These are phyloP conservation scores for Callipepla squamata DNA, from an alignment of 2,113 vertebrate genomes.

Conservation along the genomic window DNA sequence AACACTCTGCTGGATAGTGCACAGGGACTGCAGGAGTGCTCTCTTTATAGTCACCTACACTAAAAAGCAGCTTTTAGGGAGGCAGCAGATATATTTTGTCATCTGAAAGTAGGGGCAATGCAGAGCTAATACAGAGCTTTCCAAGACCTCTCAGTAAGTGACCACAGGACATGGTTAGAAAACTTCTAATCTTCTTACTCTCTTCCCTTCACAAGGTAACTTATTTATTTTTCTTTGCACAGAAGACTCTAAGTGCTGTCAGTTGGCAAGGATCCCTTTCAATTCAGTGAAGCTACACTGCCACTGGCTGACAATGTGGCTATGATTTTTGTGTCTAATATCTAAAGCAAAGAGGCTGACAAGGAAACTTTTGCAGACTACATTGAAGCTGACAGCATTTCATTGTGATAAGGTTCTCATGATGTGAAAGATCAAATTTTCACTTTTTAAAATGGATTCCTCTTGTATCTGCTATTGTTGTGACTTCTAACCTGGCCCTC, in stretches of 20 bases:
- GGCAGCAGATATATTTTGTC: background rate
- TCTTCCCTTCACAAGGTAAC: background rate
- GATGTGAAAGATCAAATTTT: background rate
- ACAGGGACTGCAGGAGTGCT: background rate
- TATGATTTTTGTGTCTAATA: constrained; percentile 25
- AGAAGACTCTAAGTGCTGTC: background rate
- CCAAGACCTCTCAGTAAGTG: background rate
- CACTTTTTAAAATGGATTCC: background rate
- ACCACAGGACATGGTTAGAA: background rate
- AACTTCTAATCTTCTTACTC: background rate
- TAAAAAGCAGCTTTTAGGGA: constrained; percentile 30
- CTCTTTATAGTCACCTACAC: background rate
- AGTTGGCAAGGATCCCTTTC: constrained; percentile 10
- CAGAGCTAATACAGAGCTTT: background rate
- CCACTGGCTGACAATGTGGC: constrained; percentile 6
- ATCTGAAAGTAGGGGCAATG: background rate
- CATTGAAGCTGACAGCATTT: constrained; percentile 34
- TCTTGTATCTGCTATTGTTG: background rate
- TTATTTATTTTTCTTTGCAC: background rate
- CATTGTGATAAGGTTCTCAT: background rate
- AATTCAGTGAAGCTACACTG: background rate
- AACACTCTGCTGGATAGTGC: background rate
- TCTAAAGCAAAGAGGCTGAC: constrained; percentile 2
- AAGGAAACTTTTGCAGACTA: background rate
- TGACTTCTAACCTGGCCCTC: background rate